Base-by-base conservation (phyloP, 1,140 invertebrate genomes). In the Odontomachus brunneus region DNA sequence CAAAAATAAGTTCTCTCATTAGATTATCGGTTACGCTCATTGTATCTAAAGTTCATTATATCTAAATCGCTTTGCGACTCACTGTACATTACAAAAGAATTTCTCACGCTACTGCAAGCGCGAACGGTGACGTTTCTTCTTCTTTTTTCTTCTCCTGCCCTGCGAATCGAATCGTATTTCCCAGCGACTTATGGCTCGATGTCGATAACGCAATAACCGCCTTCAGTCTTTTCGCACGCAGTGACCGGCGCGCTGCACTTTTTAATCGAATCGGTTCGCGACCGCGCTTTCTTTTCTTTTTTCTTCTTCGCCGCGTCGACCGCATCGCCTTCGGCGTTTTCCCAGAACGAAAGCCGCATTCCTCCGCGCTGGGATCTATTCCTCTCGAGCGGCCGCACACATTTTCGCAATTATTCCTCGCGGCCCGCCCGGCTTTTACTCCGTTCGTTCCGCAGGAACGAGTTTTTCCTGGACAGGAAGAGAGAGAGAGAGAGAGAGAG, bases 371-470 rank as follows among this genome's bases (percentile, higher is more conserved):
- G 11, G 48, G 67, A 80, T 80, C 65, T 57, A 69, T 69, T 80
- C n/a, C 75, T 80, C 53, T 51, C 22, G 29, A 38, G 29, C 19
- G 19, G 49, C 29, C 49, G 63, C 53, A 29, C 74, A 38, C 63
- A 69, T 80, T 80, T 80, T 80, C 51, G 75, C 65, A 80, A 80
- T 80, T 80, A 80, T 80, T 80, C 14, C 65, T 67, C 48, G 48
- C 62, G 48, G 29, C 24, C 14, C 33, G 65, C 33, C 38, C 63
- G 57, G 29, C 29, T 44, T 60, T 48, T 57, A 5, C 29, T 63
- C 57, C 26, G 53, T 65, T 38, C 44, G 65, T 69, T 71, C 51
- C 24, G 24, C 14, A 29, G 9, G 22, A 67, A 80, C 75, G 51
- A 59, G 75, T 80, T 80, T 80, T 80, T 80, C 51, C 75, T 15